Evolutionary conservation across 2,113 vertebrate species (phyloP).

Genomic region (Neopipo cinnamomea): DNA sequence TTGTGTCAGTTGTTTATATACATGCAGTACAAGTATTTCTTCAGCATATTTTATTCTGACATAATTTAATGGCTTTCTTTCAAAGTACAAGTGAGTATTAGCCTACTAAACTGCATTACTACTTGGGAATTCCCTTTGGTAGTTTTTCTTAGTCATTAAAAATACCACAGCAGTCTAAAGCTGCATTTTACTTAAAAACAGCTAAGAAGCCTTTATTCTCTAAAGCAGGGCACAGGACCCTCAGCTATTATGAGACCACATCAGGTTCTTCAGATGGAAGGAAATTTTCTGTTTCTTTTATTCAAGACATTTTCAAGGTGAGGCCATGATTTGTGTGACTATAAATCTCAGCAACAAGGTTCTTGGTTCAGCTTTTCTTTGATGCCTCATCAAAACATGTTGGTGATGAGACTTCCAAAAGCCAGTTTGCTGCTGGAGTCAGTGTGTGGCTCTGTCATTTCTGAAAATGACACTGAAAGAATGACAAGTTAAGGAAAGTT

Average conservation of each 20-base stretch:
- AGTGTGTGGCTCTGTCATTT: not conserved
- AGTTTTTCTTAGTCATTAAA: slow-evolving; percentile 44
- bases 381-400: not conserved
- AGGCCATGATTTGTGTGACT: not conserved
- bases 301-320: not conserved
- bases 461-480: not conserved
- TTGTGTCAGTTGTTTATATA: not conserved
- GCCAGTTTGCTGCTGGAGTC: not conserved
- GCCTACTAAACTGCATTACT: slow-evolving; percentile 10
- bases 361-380: not conserved
- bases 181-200: not conserved
- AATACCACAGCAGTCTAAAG: not conserved
- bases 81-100: slow-evolving; percentile 39
- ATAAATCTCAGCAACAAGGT: not conserved
- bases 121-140: slow-evolving; percentile 5
- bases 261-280: not conserved
- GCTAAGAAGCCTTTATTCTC: not conserved
- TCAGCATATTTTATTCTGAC: not conserved
- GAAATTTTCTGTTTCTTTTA: not conserved
- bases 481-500: not conserved
- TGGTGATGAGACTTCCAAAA: not conserved
- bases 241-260: not conserved
- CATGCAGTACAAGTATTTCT: not conserved
- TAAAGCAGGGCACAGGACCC: not conserved
- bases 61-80: slow-evolving; percentile 23